Evolutionary conservation across 2,797 vertebrate species (phyloP).

Genomic region (Dallia pectoralis): DNA sequence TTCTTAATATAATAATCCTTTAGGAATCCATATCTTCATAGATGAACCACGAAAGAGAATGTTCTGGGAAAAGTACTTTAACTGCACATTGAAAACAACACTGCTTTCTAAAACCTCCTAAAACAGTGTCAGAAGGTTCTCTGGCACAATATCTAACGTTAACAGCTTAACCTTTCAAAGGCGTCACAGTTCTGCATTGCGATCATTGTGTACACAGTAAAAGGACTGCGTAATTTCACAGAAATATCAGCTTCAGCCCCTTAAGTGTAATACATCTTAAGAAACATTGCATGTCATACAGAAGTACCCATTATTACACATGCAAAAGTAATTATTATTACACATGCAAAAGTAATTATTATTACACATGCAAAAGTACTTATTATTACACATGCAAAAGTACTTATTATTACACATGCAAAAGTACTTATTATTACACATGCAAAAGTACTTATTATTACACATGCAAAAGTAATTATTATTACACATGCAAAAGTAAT

Average conservation of each 20-base stretch:
- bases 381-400: no score
- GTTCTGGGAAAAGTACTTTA: slow-evolving; percentile 17
- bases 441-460: no score
- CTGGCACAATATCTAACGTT: slow-evolving; percentile 33
- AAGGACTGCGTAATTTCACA: not conserved
- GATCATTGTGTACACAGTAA: not conserved
- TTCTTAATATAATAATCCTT: slow-evolving; percentile 54
- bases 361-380: no score
- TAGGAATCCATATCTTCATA: slow-evolving; percentile 65
- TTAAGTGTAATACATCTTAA: not conserved
- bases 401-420: no score
- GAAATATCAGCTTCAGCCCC: not conserved
- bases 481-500: no score
- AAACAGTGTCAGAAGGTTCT: slow-evolving; percentile 32
- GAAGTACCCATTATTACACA: no score
- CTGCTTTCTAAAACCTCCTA: slow-evolving; percentile 38
- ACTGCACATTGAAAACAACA: slow-evolving; percentile 45
- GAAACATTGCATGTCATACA: no score
- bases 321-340: no score
- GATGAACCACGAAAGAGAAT: slow-evolving; percentile 47
- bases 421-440: no score
- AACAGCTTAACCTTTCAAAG: not conserved
- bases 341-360: no score
- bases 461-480: no score
- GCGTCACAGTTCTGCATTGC: not conserved